A percentile compares a stretch with the other conserved stretches of the same genome.
Evolutionary conservation across 2,113 vertebrate genomes (phyloP).

Genomic region (mouse (Mus musculus)): DNA sequence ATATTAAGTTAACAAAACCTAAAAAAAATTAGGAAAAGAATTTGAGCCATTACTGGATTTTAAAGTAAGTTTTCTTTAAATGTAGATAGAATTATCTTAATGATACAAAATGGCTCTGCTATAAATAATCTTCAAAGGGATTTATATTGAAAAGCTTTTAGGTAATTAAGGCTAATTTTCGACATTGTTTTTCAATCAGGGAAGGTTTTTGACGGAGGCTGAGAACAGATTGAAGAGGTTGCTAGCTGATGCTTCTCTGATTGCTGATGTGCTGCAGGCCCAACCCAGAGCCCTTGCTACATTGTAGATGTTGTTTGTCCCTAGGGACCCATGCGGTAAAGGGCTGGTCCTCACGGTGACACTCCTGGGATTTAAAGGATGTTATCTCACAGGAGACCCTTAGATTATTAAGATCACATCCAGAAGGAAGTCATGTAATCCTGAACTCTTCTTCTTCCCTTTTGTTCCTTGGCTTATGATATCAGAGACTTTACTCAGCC

Average conservation of each 20-base stretch:
- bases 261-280: accelerated
- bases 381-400: background rate
- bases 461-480: background rate
- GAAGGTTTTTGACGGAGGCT: background rate
- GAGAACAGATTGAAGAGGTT: background rate
- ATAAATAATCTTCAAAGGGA: constrained; percentile 68
- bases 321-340: background rate
- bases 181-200: constrained; percentile 60
- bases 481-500: background rate
- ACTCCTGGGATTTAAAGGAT: background rate
- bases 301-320: background rate
- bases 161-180: constrained; percentile 65
- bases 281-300: background rate
- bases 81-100: constrained; percentile 65
- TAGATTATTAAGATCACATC: background rate
- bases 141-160: constrained; percentile 69
- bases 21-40: constrained; percentile 49
- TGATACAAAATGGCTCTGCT: constrained; percentile 65
- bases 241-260: accelerated
- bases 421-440: background rate
- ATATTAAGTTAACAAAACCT: constrained; percentile 56
- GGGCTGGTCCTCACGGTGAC: background rate
- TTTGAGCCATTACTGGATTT: constrained; percentile 55
- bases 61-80: constrained; percentile 39
- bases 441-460: background rate